Percentiles rank a stretch among this genome's conserved stretches.
Evolutionary conservation across 2,113 vertebrate species (phyloP).

Genomic region (Nesoenas mayeri): DNA sequence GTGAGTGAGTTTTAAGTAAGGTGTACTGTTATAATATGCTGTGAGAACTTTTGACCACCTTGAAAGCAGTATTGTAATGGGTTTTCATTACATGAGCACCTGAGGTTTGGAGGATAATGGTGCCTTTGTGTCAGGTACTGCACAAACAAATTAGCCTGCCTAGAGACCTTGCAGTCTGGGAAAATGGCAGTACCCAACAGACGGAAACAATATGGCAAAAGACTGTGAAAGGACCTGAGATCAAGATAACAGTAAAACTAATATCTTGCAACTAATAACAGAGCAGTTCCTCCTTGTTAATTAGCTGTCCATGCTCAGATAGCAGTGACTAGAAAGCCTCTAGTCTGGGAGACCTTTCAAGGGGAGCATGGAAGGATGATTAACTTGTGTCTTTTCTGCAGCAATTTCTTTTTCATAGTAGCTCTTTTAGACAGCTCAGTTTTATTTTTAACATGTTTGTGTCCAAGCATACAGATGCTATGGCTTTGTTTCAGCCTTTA

Average conservation of each 20-base stretch:
- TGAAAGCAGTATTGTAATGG: background rate
- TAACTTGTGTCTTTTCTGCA: background rate
- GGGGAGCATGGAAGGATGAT: background rate
- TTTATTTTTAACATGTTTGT: slow-evolving; percentile 15
- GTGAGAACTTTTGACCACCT: background rate
- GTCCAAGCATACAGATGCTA: background rate
- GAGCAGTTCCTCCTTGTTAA: background rate
- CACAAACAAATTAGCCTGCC: background rate
- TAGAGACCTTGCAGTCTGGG: background rate
- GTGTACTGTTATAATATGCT: background rate
- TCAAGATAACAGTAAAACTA: slow-evolving; percentile 44
- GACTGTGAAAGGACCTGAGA: background rate
- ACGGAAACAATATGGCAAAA: background rate
- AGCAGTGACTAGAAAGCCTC: background rate
- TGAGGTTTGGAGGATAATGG: background rate
- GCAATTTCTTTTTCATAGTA: background rate
- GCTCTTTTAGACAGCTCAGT: background rate
- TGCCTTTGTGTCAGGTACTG: slow-evolving; percentile 11
- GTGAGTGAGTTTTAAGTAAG: background rate
- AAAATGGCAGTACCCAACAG: background rate
- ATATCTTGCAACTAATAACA: background rate
- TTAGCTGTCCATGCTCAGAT: background rate
- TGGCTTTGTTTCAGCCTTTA: background rate
- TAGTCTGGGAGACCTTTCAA: background rate
- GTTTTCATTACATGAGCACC: background rate